Evolutionary conservation across 2,888 invertebrate genomes (phyloP).

Genomic region (Apodemia zela): DNA sequence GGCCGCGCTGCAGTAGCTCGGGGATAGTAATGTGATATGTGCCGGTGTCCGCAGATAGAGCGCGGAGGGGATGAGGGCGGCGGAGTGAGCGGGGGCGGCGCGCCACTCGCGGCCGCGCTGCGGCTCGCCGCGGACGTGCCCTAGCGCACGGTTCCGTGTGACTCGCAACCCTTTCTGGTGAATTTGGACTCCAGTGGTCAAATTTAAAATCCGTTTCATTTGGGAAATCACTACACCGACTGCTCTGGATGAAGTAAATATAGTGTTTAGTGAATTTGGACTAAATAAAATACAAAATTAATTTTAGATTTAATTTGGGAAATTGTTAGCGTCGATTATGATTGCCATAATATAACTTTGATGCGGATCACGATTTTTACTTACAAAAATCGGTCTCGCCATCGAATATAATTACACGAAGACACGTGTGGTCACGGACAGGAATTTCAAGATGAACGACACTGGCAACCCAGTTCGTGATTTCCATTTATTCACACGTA

Average conservation of each 20-base stretch:
- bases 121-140: conserved; percentile 53
- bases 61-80: conserved; percentile 39
- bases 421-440: not conserved
- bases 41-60: conserved; percentile 29
- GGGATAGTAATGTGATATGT: not conserved
- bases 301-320: not conserved
- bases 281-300: not conserved
- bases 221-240: not conserved
- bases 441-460: too few species aligned
- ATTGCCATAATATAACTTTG: not conserved
- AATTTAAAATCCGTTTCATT: not conserved
- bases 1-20: too few species aligned
- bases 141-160: conserved; percentile 30
- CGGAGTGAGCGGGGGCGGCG: conserved; percentile 61
- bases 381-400: not conserved
- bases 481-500: too few species aligned
- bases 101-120: conserved; percentile 57
- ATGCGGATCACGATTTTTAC: conserved; percentile 11
- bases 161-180: not conserved
- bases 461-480: too few species aligned
- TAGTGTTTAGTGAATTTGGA: not conserved
- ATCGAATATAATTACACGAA: not conserved
- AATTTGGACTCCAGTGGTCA: not conserved
- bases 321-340: not conserved
- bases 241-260: not conserved